A percentile compares a stretch with the other conserved stretches of the same genome.
These are phyloP conservation scores for Pelusios castaneus DNA, from an alignment of 2,113 vertebrate species.

Conservation along the genomic window DNA sequence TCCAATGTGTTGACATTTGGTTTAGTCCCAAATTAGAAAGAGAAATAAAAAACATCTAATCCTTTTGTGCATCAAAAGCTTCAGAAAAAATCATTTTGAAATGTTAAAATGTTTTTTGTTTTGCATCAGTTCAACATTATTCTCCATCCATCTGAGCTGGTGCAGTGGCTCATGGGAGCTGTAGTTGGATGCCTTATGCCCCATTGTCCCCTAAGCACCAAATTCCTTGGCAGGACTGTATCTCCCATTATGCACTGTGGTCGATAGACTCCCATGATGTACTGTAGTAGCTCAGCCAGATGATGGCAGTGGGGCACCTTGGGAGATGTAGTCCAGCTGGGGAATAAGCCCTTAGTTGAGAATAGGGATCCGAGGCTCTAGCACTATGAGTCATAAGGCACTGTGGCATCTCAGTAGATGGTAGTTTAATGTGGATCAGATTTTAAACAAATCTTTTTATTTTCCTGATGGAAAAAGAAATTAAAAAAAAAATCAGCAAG, in stretches of 20 bases:
- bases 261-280: rapidly evolving
- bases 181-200: not conserved
- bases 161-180: not conserved
- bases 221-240: not conserved
- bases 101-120: not conserved
- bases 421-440: not conserved
- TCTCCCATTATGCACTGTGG: not conserved
- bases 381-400: not conserved
- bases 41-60: not conserved
- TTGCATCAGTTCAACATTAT: not conserved
- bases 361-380: not conserved
- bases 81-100: not conserved
- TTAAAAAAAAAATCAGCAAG: not conserved
- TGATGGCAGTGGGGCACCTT: not conserved
- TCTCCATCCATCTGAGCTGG: not conserved
- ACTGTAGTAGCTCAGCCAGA: not conserved
- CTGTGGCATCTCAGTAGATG: not conserved
- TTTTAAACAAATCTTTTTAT: not conserved
- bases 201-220: rapidly evolving
- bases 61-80: not conserved
- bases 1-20: not conserved
- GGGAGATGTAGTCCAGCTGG: not conserved
- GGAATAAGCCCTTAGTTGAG: not conserved
- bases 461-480: not conserved
- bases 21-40: not conserved